Conservation (phyloP, 2,113 vertebrate species). For the Syngnathus scovelli region DNA sequence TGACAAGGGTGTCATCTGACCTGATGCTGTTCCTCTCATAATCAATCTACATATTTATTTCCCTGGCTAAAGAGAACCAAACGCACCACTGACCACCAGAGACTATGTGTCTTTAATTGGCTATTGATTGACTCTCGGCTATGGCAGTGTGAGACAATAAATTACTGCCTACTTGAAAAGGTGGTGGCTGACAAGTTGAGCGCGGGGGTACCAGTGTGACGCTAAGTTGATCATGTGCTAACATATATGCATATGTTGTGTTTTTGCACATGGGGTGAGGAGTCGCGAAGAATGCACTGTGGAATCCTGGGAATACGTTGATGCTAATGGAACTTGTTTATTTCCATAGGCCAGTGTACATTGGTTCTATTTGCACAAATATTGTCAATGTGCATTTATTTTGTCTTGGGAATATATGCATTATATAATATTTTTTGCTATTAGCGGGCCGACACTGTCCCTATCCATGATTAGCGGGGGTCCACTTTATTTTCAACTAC, state of each 20-base stretch:
- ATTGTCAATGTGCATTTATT: background rate
- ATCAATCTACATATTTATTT: slow-evolving; percentile 63
- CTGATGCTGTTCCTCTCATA: slow-evolving; percentile 18
- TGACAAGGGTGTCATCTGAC: slow-evolving; percentile 23
- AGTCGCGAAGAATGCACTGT: slow-evolving; percentile 46
- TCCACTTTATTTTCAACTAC: background rate
- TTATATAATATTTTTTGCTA: background rate
- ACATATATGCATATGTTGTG: slow-evolving; percentile 45
- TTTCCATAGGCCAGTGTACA: slow-evolving; percentile 48
- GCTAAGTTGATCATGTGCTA: slow-evolving; percentile 28
- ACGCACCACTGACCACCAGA: slow-evolving; percentile 32
- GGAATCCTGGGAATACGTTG: slow-evolving; percentile 32
- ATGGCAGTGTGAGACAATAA: slow-evolving; percentile 49
- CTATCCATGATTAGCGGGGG: too few species aligned
- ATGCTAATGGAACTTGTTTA: slow-evolving; percentile 34
- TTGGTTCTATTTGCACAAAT: slow-evolving; percentile 18
- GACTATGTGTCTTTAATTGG: slow-evolving; percentile 61
- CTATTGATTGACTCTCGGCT: slow-evolving; percentile 68
- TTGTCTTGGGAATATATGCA: slow-evolving; percentile 10
- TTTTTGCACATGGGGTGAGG: slow-evolving; percentile 43
- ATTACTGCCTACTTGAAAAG: slow-evolving; percentile 46
- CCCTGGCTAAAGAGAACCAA: slow-evolving; percentile 31
- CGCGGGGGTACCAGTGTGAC: slow-evolving; percentile 15
- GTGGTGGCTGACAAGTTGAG: slow-evolving; percentile 20
- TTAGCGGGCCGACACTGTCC: too few species aligned